These are phyloP conservation scores for Antrozous pallidus DNA, from an alignment of 2,797 vertebrate genomes.

Conservation along the genomic window DNA sequence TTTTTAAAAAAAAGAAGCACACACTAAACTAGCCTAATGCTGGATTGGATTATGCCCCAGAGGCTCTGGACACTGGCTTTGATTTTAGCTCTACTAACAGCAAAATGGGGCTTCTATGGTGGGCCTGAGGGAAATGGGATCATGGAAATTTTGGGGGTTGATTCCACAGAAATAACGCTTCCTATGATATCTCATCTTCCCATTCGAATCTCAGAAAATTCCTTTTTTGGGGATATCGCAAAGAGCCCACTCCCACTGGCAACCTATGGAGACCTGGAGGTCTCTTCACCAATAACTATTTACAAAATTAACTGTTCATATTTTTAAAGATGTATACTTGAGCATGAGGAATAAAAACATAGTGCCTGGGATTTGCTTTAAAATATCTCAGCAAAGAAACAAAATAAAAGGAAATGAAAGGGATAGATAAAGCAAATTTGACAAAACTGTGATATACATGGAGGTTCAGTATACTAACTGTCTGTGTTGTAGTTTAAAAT, in stretches of 20 bases:
- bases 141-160: not conserved
- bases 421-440: not conserved
- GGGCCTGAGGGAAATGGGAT: not conserved
- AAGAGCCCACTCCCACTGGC: not conserved
- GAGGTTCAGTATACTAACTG: not conserved
- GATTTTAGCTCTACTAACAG: not conserved
- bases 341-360: not conserved
- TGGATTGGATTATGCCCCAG: not conserved
- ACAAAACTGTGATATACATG: not conserved
- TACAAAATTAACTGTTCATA: not conserved
- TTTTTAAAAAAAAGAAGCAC: no score
- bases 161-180: not conserved
- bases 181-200: not conserved
- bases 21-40: not conserved
- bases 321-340: not conserved
- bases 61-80: not conserved
- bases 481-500: not conserved
- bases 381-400: conserved; percentile 15
- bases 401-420: not conserved
- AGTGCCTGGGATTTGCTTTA: not conserved
- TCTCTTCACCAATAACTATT: not conserved
- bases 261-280: not conserved
- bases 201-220: not conserved
- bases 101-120: not conserved
- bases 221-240: not conserved